Base-by-base conservation (phyloP, 2,797 vertebrate genomes). In the Acipenser oxyrinchus region DNA sequence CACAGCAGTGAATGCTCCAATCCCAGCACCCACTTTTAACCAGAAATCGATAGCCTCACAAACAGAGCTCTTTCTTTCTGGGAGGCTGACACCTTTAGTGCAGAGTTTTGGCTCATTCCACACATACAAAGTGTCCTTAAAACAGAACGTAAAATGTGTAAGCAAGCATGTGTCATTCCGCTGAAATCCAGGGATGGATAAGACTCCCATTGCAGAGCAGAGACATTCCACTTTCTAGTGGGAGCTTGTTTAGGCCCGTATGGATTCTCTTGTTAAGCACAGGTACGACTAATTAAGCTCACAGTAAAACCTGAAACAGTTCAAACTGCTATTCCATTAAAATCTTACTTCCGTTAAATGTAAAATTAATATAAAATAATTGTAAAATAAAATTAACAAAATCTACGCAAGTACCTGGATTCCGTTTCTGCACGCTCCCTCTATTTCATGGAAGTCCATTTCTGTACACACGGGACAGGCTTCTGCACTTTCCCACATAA, bases 51-150 rank as follows among this genome's bases (percentile, higher is more conserved):
- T 83, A 1, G 91, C 89, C 82, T 97, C 91, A 61, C 96, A 99
- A 1, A 88, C 81, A 69, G 86, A 69, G 0, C 83, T 89, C 72
- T 78, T 91, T 84, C 93, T 98, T 57, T 87, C 89, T 6, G 96
- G 96, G 74, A 99, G 84, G 66, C 79, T 10, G 75, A 91, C 81
- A 0, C 96, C 96, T 77, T 91, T 94, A 55, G 89, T 88, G 71
- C 97, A 99, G 61, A 93, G 83, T 70, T 92, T 94, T 1, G 93
- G 95, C 69, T 99, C 95, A 51, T 87, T 96, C 97, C 96, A 98
- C 51, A 99, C 88, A 69, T 92, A 97, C 23, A 96, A 83, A 1
- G 92, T 88, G 79, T 95, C 93, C 97, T 99, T 78, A 62, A 6
- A 77, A 76, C 37, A 37, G 37, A 37, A 37, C 5, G 37, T 4